Evolutionary conservation across 2,113 vertebrate species (phyloP).

Genomic region (Oryzias melastigma): DNA sequence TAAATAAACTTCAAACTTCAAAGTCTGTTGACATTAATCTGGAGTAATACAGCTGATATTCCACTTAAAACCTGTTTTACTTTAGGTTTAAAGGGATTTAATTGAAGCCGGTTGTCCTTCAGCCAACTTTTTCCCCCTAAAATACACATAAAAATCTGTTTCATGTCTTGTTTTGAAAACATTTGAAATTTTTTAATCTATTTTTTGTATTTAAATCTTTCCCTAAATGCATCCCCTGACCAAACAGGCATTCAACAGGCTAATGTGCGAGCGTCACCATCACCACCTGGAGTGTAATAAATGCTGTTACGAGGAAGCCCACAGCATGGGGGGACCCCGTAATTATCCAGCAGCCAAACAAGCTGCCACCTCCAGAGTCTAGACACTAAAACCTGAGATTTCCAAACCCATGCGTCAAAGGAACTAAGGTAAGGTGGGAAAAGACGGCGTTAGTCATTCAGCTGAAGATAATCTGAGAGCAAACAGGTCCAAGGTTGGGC

Average conservation of each 20-base stretch:
- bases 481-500: constrained; percentile 7
- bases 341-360: constrained; percentile 41
- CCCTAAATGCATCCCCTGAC: too few relatives aligned
- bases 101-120: too few relatives aligned
- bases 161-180: too few relatives aligned
- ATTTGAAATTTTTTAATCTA: too few relatives aligned
- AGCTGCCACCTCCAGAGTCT: constrained; percentile 37
- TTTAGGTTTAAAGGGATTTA: too few relatives aligned
- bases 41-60: too few relatives aligned
- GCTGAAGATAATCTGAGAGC: background rate
- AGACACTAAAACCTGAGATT: constrained; percentile 32
- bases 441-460: constrained; percentile 5
- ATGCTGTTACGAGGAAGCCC: constrained; percentile 13
- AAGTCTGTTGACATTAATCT: too few relatives aligned
- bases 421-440: constrained; percentile 16
- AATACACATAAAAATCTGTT: too few relatives aligned
- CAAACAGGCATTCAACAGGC: background rate
- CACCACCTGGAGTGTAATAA: constrained; percentile 39
- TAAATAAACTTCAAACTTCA: too few relatives aligned
- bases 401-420: constrained; percentile 9
- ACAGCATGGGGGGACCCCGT: constrained; percentile 13
- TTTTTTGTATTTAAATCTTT: too few relatives aligned
- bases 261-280: constrained; percentile 9
- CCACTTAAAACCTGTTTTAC: too few relatives aligned
- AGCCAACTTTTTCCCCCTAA: too few relatives aligned